Evolutionary conservation across 2,888 invertebrate species (phyloP), one percentile per base, ranked within the genome.

Genomic region (Clepsis dumicolana): DNA sequence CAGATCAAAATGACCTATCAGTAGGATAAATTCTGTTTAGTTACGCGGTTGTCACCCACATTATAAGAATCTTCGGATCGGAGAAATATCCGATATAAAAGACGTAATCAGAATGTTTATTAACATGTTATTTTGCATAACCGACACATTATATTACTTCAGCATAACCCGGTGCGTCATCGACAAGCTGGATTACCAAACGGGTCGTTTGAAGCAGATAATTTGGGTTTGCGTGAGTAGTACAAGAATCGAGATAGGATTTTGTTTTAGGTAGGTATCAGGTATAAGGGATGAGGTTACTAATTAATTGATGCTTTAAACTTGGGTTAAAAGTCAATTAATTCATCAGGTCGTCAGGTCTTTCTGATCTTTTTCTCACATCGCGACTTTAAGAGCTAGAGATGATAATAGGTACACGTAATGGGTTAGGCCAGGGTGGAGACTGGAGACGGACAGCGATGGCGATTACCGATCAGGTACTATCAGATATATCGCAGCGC

Each of bases 51-150:
- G n/a, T 35, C 8, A 12, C 35, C 12, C 12, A 35, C 35, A 29
- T 35, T 35, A 35, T 10, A 50, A 10, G 35, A 21, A 56, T 56
- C 5, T 32, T 35, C 56, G 35, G 5, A 4, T 35, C 35, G 0
- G 16, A 24, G 24, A 25, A 35, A 32, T 25, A 41, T 60, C 29
- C 4, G 14, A 60, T 60, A 60, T 60, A 44, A 53, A 53, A 38
- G 18, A 53, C n/a, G 44, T 44, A 44, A 44, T 44, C 18, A 18
- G 3, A 32, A 29, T 24, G 35, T 35, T 57, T 57, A 59, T 18
- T 44, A 29, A 41, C 25, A 54, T 41, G 21, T 5, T 41, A 41
- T 35, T 38, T 64, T 53, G 32, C 60, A 8, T 53, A 44, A 54
- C 60, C 32, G 38, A 32, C 61, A 24, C 53, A 61, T 32, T 14